Conservation (phyloP, 2,888 invertebrate species). For the Copidosoma aretas region DNA sequence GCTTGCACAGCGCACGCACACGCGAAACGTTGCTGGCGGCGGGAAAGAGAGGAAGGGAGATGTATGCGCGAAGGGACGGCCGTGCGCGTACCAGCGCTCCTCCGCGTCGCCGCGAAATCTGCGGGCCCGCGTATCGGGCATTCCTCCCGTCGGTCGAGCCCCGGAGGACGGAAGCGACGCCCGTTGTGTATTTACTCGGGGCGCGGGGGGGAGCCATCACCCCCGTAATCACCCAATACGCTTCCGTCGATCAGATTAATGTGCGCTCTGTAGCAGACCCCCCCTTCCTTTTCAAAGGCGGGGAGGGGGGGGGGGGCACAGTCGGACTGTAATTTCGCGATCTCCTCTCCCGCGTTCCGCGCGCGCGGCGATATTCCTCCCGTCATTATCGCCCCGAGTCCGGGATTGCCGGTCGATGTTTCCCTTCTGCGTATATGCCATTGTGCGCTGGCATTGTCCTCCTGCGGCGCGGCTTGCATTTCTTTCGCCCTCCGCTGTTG, state of each 20-base stretch:
- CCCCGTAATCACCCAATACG: slow-evolving; percentile 55
- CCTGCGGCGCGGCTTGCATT: background rate
- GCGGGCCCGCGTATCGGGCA: background rate
- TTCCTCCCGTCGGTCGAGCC: background rate
- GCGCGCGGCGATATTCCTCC: slow-evolving; percentile 40
- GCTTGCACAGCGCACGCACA: slow-evolving; percentile 18
- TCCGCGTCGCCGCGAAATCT: background rate
- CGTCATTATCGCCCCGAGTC: slow-evolving; percentile 30
- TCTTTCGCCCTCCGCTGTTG: background rate
- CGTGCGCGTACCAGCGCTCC: too few species aligned
- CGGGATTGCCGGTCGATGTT: slow-evolving; percentile 27
- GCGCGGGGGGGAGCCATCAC: background rate
- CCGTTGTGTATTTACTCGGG: background rate
- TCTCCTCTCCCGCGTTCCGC: slow-evolving; percentile 12
- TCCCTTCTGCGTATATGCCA: background rate
- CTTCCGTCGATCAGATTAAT: slow-evolving; percentile 55
- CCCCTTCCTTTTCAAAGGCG: slow-evolving; percentile 16
- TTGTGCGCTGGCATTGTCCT: background rate
- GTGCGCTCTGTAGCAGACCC: slow-evolving; percentile 44
- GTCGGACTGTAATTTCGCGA: slow-evolving; percentile 30
- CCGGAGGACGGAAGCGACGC: background rate
- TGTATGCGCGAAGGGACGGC: too few species aligned
- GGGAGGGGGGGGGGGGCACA: background rate
- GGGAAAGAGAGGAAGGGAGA: too few species aligned
- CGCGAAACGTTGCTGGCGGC: too few species aligned